Evolutionary conservation across 2,888 invertebrate species (phyloP).

Genomic region (Catocala fraxini): DNA sequence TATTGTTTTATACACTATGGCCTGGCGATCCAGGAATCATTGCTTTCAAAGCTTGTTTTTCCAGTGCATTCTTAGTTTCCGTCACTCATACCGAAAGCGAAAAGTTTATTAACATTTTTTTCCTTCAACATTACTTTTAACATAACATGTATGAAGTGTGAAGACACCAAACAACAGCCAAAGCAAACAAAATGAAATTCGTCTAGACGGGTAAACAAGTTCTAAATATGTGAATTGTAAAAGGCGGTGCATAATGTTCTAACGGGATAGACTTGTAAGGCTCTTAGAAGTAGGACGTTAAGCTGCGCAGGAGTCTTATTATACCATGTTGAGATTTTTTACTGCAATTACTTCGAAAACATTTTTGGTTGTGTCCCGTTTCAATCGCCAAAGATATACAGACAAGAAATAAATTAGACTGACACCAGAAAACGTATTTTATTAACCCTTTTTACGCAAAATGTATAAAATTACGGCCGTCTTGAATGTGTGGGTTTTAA

Average conservation of each 20-base stretch:
- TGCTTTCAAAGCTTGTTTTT: too few species aligned
- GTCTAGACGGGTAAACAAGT: conserved; percentile 31
- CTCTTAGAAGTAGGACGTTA: conserved; percentile 55
- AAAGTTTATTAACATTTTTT: too few species aligned
- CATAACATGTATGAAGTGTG: not conserved
- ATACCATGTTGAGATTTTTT: conserved; percentile 54
- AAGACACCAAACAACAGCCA: not conserved
- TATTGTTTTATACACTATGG: too few species aligned
- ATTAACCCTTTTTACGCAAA: not conserved
- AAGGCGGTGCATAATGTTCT: conserved; percentile 45
- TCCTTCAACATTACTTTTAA: too few species aligned
- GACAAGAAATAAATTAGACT: conserved; percentile 28
- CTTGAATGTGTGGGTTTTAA: conserved; percentile 2
- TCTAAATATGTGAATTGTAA: conserved; percentile 30
- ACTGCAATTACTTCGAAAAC: conserved; percentile 34
- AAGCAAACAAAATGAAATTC: conserved; percentile 14
- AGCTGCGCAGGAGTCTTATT: conserved; percentile 58
- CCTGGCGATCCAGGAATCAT: too few species aligned
- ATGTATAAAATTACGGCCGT: not conserved
- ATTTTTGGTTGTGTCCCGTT: conserved; percentile 44
- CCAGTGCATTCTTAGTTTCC: too few species aligned
- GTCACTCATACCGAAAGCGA: too few species aligned
- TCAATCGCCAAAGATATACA: conserved; percentile 34
- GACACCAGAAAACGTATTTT: conserved; percentile 19
- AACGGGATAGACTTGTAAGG: conserved; percentile 64